Conservation (phyloP, 2,113 vertebrate genomes). For the Copsychus sechellarum region DNA sequence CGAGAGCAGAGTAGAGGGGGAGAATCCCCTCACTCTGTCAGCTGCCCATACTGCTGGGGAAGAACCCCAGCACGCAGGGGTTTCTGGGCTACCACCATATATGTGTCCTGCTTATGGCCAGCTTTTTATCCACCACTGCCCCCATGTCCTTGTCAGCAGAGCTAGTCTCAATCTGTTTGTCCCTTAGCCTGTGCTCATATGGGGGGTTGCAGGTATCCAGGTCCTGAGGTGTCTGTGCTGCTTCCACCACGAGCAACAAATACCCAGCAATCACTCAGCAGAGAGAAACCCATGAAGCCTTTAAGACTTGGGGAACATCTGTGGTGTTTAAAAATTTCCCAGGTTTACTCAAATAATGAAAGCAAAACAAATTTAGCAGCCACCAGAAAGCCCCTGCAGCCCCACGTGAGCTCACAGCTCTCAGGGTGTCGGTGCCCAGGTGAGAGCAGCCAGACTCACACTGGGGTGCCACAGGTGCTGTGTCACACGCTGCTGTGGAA, state of each 20-base stretch:
- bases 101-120: not conserved
- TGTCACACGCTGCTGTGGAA: not conserved
- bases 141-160: not conserved
- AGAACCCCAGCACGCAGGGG: not conserved
- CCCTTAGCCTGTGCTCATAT: not conserved
- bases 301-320: slow-evolving; percentile 28
- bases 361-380: slow-evolving; percentile 62
- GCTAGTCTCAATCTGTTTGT: not conserved
- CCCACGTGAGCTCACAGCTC: not conserved
- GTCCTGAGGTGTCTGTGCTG: not conserved
- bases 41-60: not conserved
- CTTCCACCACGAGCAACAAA: not conserved
- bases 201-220: not conserved
- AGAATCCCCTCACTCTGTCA: not conserved
- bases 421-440: not conserved
- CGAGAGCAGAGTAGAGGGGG: not conserved
- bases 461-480: not conserved
- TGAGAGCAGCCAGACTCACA: not conserved
- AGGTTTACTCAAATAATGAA: slow-evolving; percentile 71
- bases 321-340: slow-evolving; percentile 65
- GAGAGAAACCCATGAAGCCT: not conserved
- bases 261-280: not conserved
- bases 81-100: not conserved
- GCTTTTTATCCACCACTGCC: not conserved
- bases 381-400: slow-evolving; percentile 69